These are phyloP conservation scores for Apeltes quadracus DNA, from an alignment of 2,113 vertebrate genomes.

Conservation along the genomic window DNA sequence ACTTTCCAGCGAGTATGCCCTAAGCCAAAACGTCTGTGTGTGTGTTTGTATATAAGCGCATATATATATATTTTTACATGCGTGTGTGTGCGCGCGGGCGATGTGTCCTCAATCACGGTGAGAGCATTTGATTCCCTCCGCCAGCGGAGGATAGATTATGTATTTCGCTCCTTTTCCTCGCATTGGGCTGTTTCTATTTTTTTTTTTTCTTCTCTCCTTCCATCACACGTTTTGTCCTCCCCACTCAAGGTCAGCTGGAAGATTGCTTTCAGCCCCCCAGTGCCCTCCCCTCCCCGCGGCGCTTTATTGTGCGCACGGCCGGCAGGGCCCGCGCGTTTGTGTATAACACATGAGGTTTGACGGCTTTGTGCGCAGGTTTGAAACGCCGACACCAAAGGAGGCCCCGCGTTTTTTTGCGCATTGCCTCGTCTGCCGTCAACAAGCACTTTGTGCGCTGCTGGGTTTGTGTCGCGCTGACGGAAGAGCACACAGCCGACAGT, in stretches of 20 bases:
- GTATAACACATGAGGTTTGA: constrained; percentile 35
- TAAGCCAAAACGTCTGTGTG: constrained; percentile 26
- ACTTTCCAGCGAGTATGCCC: constrained; percentile 28
- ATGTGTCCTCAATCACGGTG: constrained; percentile 72
- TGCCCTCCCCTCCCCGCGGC: constrained; percentile 55
- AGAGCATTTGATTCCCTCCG: constrained; percentile 71
- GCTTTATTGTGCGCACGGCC: constrained; percentile 63
- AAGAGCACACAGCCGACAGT: constrained; percentile 40
- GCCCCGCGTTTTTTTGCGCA: constrained; percentile 35
- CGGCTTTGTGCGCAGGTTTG: constrained; percentile 43
- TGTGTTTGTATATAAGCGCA: no score
- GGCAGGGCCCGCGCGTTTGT: constrained; percentile 41
- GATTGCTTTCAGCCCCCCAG: constrained; percentile 79
- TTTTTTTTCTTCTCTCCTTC: constrained; percentile 22
- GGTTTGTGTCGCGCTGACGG: constrained; percentile 32
- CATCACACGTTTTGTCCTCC: constrained; percentile 66
- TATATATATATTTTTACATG: neutral
- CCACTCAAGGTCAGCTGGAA: constrained; percentile 77
- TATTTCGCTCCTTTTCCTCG: constrained; percentile 73
- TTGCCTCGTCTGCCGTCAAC: constrained; percentile 47
- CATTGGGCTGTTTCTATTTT: constrained; percentile 34
- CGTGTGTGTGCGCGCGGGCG: constrained; percentile 43
- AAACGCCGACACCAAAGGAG: constrained; percentile 23
- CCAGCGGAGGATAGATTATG: constrained; percentile 74
- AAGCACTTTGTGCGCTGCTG: constrained; percentile 35